Percentiles rank a stretch among this genome's conserved stretches.
phyloP scores from a whole-genome alignment of 2,113 vertebrate genomes.

The Mesocricetus auratus region DNA sequence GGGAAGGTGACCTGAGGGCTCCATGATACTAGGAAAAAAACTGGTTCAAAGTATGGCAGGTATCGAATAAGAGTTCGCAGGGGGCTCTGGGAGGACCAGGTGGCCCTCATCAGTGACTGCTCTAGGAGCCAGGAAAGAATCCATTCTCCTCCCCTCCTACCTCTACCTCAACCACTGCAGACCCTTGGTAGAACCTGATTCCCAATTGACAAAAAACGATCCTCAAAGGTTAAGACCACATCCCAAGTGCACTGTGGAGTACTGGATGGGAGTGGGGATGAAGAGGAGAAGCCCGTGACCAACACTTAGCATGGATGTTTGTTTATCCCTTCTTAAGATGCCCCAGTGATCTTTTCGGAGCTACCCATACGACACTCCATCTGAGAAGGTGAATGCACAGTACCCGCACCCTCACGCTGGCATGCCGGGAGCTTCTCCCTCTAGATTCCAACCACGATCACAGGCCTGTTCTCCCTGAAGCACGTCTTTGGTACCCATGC shows the following conservation, averaged over 20 bases:
- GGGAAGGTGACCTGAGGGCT: not conserved
- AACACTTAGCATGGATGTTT: not conserved
- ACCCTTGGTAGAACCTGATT: not conserved
- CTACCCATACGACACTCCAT: not conserved
- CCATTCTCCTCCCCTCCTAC: not conserved
- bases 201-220: not conserved
- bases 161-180: not conserved
- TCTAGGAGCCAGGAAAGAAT: not conserved
- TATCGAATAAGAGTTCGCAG: not conserved
- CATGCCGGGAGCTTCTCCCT: not conserved
- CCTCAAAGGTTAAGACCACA: not conserved
- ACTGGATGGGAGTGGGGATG: not conserved
- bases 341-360: not conserved
- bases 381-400: not conserved
- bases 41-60: not conserved
- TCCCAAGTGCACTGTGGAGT: accelerated
- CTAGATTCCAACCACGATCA: not conserved
- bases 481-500: slow-evolving; percentile 35
- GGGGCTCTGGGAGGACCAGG: not conserved
- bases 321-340: not conserved
- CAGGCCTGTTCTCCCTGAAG: not conserved
- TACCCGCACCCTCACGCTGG: not conserved
- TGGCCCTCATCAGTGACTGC: not conserved
- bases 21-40: not conserved
- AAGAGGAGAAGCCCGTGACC: not conserved